Conservation (phyloP, 2,797 vertebrate species). For the Trachops cirrhosus region DNA sequence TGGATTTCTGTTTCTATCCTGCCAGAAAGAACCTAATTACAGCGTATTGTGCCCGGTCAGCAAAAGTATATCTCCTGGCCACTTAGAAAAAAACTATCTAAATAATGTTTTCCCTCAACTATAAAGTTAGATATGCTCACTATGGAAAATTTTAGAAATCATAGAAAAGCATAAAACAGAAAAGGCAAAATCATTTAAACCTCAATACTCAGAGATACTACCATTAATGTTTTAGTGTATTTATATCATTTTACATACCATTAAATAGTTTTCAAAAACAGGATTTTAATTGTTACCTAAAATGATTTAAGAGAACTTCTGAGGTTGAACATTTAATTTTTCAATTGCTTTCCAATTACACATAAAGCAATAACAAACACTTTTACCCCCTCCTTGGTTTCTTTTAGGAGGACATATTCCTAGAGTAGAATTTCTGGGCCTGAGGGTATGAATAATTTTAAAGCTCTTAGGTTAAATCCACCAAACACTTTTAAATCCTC, state of each 20-base stretch:
- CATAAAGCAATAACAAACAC: neutral
- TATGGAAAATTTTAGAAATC: constrained; percentile 50
- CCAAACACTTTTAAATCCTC: neutral
- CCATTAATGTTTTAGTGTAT: neutral
- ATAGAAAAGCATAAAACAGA: constrained; percentile 12
- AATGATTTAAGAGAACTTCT: neutral
- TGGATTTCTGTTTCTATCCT: constrained; percentile 26
- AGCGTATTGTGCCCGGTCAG: neutral
- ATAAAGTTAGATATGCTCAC: constrained; percentile 47
- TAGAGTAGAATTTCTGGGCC: neutral
- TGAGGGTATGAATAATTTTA: neutral
- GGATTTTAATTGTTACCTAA: neutral
- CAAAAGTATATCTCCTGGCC: neutral
- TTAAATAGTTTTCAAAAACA: constrained; percentile 20
- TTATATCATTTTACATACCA: constrained; percentile 7
- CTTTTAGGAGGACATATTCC: neutral
- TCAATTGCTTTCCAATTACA: neutral
- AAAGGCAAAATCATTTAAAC: constrained; percentile 32
- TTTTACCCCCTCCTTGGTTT: neutral
- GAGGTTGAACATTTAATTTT: constrained; percentile 15
- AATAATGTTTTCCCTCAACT: neutral
- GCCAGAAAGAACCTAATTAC: constrained; percentile 50
- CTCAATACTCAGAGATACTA: neutral
- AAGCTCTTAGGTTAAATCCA: neutral
- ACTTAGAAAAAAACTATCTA: neutral